These are phyloP conservation scores for Hapalemur alaotrensis DNA, from an alignment of 2,797 vertebrate genomes.

Conservation along the genomic window DNA sequence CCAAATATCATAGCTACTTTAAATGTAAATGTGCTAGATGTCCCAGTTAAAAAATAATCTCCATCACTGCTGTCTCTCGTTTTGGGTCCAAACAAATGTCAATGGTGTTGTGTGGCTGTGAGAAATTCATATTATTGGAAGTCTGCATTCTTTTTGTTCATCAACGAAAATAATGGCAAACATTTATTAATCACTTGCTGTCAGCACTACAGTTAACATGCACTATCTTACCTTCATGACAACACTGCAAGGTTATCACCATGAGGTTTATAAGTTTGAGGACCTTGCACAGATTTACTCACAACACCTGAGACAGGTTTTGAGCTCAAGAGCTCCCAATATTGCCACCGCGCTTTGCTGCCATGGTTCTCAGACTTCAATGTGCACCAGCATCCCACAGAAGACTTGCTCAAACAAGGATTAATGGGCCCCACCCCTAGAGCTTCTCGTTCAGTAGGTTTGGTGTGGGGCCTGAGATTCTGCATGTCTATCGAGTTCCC, in stretches of 20 bases:
- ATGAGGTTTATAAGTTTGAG: not conserved
- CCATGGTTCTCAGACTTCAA: not conserved
- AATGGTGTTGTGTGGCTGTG: not conserved
- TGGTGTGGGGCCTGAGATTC: too few relatives aligned
- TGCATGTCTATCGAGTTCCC: not conserved
- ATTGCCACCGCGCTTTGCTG: not conserved
- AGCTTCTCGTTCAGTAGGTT: not conserved
- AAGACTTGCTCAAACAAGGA: not conserved
- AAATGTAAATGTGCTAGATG: not conserved
- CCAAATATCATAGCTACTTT: not conserved
- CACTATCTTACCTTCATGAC: not conserved
- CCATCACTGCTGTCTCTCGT: not conserved
- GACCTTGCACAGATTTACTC: not conserved
- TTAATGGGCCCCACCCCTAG: not conserved
- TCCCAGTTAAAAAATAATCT: not conserved
- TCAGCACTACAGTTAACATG: not conserved
- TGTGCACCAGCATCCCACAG: not conserved
- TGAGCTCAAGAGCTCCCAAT: not conserved
- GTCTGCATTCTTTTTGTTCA: not conserved
- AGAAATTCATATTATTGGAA: not conserved
- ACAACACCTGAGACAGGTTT: not conserved
- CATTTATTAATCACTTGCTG: not conserved
- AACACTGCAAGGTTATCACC: too few relatives aligned
- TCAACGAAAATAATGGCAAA: not conserved
- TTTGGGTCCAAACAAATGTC: not conserved